phyloP scores from a whole-genome alignment of 1,140 invertebrate species.

The Euura lappo region DNA sequence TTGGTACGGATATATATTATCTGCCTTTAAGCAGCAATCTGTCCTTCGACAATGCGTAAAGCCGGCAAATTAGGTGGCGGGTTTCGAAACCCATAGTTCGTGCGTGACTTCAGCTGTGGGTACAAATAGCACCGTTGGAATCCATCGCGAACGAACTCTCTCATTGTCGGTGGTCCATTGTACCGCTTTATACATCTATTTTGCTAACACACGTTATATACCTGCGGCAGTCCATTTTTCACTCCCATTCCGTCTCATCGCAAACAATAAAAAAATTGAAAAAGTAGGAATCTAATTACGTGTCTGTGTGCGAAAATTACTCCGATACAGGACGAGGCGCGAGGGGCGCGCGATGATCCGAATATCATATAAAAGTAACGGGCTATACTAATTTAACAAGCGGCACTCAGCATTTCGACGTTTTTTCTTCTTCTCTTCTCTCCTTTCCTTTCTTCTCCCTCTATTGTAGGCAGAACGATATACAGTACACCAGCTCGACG shows the following conservation, averaged over 20 bases:
- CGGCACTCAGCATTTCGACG: conserved; percentile 23
- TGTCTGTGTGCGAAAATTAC: not conserved
- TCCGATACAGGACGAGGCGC: not conserved
- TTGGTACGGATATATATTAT: not conserved
- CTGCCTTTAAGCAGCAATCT: conserved; percentile 26
- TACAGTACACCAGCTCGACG: conserved; percentile 39
- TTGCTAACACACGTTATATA: too few relatives aligned
- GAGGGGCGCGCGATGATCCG: conserved; percentile 9
- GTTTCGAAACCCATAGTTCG: not conserved
- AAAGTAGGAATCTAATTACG: not conserved
- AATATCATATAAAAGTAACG: conserved; percentile 22
- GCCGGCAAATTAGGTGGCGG: conserved; percentile 50
- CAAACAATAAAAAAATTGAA: not conserved
- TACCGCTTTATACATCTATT: not conserved
- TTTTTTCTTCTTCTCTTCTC: not conserved
- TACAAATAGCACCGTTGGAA: conserved; percentile 5
- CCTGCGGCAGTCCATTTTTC: too few relatives aligned
- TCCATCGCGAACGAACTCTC: not conserved
- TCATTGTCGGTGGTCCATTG: conserved; percentile 5
- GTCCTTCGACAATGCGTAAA: conserved; percentile 38
- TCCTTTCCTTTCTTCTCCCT: conserved; percentile 9
- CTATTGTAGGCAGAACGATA: conserved; percentile 33
- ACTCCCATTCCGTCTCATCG: not conserved
- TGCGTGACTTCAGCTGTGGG: conserved; percentile 2
- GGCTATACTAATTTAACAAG: conserved; percentile 35